phyloP scores from a whole-genome alignment of 2,113 vertebrate genomes.

The Apeltes quadracus region DNA sequence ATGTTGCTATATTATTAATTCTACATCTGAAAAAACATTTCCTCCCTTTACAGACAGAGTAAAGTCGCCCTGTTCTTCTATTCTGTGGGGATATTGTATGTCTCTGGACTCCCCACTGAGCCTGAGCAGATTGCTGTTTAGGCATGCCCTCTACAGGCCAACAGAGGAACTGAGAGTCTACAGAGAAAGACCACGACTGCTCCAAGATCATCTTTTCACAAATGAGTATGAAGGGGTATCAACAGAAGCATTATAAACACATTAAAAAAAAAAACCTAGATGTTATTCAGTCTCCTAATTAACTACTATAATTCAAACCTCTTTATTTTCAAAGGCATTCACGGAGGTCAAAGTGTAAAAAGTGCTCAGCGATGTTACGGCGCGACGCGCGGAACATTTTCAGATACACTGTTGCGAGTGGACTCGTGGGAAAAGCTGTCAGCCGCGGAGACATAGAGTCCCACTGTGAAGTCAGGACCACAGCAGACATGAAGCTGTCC shows the following conservation, averaged over 20 bases:
- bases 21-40: slow-evolving; percentile 60
- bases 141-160: slow-evolving; percentile 88
- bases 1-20: slow-evolving; percentile 45
- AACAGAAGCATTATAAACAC: slow-evolving; percentile 10
- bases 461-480: slow-evolving; percentile 77
- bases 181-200: neutral
- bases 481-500: slow-evolving; percentile 75
- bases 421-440: slow-evolving; percentile 55
- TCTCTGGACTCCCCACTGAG: slow-evolving; percentile 53
- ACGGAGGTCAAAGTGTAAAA: neutral
- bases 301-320: neutral
- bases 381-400: neutral
- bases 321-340: slow-evolving; percentile 1
- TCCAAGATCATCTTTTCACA: slow-evolving; percentile 32
- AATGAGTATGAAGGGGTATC: neutral
- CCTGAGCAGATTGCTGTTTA: slow-evolving; percentile 79
- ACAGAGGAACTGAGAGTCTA: slow-evolving; percentile 63
- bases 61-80: slow-evolving; percentile 63
- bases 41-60: slow-evolving; percentile 60
- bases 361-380: neutral
- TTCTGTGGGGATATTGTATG: slow-evolving; percentile 66
- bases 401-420: slow-evolving; percentile 35
- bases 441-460: slow-evolving; percentile 60
- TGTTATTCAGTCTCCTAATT: neutral
- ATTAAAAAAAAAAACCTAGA: neutral